phyloP scores from a whole-genome alignment of 2,113 vertebrate genomes.

The Muntiacus reevesi region DNA sequence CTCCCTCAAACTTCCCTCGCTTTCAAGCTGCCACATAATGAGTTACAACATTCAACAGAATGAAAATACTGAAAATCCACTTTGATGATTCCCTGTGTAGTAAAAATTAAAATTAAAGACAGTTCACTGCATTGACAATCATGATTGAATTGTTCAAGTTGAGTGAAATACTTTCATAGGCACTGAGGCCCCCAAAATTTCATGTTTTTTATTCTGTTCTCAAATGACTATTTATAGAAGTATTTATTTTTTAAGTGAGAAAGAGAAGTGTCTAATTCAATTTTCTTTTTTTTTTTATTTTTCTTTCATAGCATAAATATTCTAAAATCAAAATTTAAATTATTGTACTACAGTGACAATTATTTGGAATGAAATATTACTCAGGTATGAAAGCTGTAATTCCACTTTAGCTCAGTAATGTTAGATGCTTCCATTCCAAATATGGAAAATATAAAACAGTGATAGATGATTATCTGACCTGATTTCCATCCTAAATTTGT shows the following conservation, averaged over 20 bases:
- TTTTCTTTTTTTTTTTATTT: background rate
- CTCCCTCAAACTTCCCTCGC: background rate
- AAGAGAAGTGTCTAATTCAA: background rate
- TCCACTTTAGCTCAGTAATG: slow-evolving; percentile 16
- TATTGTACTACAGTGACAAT: background rate
- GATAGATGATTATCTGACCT: slow-evolving; percentile 65
- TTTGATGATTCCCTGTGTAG: background rate
- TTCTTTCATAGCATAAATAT: slow-evolving; percentile 4
- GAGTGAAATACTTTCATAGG: background rate
- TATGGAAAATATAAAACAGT: slow-evolving; percentile 28
- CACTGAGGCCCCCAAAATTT: background rate
- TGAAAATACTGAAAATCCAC: background rate
- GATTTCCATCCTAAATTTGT: slow-evolving; percentile 65
- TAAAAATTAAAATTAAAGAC: background rate
- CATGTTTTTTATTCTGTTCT: background rate
- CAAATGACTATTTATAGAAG: background rate
- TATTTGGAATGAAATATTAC: slow-evolving; percentile 50
- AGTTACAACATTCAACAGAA: background rate
- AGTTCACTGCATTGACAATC: background rate
- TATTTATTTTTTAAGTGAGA: background rate
- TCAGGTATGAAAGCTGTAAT: background rate
- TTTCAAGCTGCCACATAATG: background rate
- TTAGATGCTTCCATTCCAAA: slow-evolving; percentile 28
- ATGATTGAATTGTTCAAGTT: background rate
- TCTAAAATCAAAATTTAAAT: slow-evolving; percentile 29